phyloP scores from a whole-genome alignment of 2,888 invertebrate species.

The Thereva nobilitata region DNA sequence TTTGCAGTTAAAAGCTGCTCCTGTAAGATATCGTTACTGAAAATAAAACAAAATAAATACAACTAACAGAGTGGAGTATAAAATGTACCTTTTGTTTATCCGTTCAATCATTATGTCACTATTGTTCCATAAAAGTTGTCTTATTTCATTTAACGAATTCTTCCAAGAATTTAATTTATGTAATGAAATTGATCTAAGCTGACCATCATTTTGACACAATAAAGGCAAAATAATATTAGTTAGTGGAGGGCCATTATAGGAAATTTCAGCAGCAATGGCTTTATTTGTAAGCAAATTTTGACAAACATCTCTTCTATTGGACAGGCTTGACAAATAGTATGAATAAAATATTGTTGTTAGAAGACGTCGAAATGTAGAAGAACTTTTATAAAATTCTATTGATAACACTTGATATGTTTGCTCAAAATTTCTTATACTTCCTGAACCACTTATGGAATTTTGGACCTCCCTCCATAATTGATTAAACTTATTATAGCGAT shows the following conservation, averaged over 20 bases:
- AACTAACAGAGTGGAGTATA: not conserved
- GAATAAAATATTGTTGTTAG: slow-evolving; percentile 42
- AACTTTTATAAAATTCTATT: slow-evolving; percentile 47
- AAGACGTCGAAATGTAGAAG: slow-evolving; percentile 49
- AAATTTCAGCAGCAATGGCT: slow-evolving; percentile 47
- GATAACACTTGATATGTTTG: slow-evolving; percentile 44
- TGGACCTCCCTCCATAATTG: slow-evolving; percentile 44
- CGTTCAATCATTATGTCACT: slow-evolving; percentile 43
- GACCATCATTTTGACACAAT: slow-evolving; percentile 49
- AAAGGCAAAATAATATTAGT: slow-evolving; percentile 46
- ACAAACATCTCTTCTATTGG: slow-evolving; percentile 45
- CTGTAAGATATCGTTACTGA: slow-evolving; percentile 38
- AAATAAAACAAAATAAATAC: slow-evolving; percentile 1
- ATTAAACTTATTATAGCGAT: slow-evolving; percentile 43
- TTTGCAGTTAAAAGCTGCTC: slow-evolving; percentile 44
- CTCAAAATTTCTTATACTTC: slow-evolving; percentile 41
- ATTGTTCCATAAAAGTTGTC: slow-evolving; percentile 64
- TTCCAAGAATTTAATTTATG: slow-evolving; percentile 52
- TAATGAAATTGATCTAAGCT: slow-evolving; percentile 50
- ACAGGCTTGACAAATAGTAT: slow-evolving; percentile 49
- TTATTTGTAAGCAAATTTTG: slow-evolving; percentile 20
- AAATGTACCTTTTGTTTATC: slow-evolving; percentile 22
- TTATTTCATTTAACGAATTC: slow-evolving; percentile 50
- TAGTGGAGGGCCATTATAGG: slow-evolving; percentile 50
- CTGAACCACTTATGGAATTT: slow-evolving; percentile 32